These are phyloP conservation scores for Coleophora deauratella DNA, from an alignment of 2,888 invertebrate genomes.

Conservation along the genomic window DNA sequence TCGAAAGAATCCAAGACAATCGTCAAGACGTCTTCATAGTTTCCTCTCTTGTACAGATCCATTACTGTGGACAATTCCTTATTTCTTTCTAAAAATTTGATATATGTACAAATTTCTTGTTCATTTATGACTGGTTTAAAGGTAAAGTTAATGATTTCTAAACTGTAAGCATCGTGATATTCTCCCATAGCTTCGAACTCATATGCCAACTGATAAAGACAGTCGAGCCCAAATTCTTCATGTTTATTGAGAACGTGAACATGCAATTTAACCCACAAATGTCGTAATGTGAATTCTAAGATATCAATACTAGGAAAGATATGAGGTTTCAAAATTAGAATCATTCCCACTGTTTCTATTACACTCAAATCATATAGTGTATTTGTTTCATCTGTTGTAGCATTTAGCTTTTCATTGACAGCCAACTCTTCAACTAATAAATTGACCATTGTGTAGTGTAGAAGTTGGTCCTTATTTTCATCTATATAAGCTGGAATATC, in stretches of 20 bases:
- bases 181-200: slow-evolving; percentile 65
- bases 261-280: slow-evolving; percentile 61
- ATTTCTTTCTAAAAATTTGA: slow-evolving; percentile 63
- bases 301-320: slow-evolving; percentile 44
- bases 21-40: slow-evolving; percentile 77
- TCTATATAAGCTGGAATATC: slow-evolving; percentile 53
- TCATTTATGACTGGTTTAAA: slow-evolving; percentile 52
- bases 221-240: slow-evolving; percentile 56
- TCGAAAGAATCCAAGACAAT: slow-evolving; percentile 81
- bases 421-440: slow-evolving; percentile 55
- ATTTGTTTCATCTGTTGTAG: slow-evolving; percentile 29
- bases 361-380: slow-evolving; percentile 39
- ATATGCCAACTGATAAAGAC: slow-evolving; percentile 52
- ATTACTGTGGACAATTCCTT: slow-evolving; percentile 77
- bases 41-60: slow-evolving; percentile 76
- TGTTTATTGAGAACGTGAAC: slow-evolving; percentile 51
- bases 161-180: slow-evolving; percentile 37
- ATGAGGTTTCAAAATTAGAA: slow-evolving; percentile 47
- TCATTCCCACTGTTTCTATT: slow-evolving; percentile 51
- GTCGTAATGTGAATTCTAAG: slow-evolving; percentile 48
- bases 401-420: slow-evolving; percentile 48
- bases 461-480: slow-evolving; percentile 42
- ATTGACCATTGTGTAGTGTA: slow-evolving; percentile 50
- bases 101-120: slow-evolving; percentile 41
- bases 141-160: slow-evolving; percentile 51